Evolutionary conservation across 2,797 vertebrate genomes (phyloP).

Genomic region (Potorous gilbertii): DNA sequence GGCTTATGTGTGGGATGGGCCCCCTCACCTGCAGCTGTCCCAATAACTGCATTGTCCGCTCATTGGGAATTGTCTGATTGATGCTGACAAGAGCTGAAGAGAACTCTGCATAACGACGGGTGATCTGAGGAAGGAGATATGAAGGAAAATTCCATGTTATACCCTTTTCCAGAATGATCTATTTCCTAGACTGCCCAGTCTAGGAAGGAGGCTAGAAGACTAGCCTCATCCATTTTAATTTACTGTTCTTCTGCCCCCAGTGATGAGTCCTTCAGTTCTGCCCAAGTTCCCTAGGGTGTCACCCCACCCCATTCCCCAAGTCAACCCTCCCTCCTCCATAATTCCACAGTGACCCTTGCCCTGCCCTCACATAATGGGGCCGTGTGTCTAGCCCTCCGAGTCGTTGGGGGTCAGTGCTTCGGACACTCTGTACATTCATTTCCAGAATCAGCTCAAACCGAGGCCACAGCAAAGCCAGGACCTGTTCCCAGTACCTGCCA

Average conservation of each 20-base stretch:
- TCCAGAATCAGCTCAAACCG: slow-evolving; percentile 94
- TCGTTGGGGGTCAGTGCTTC: slow-evolving; percentile 94
- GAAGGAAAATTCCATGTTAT: background rate
- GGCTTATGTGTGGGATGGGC: too few relatives aligned
- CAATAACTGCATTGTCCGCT: slow-evolving; percentile 90
- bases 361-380: slow-evolving; percentile 91
- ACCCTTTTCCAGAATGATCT: background rate
- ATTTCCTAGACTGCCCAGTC: background rate
- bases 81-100: slow-evolving; percentile 96
- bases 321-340: background rate
- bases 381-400: slow-evolving; percentile 93
- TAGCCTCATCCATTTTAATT: background rate
- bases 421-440: slow-evolving; percentile 95
- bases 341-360: background rate
- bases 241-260: too few relatives aligned
- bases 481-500: slow-evolving; percentile 93
- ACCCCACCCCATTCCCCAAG: background rate
- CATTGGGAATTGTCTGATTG: slow-evolving; percentile 95
- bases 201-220: too few relatives aligned
- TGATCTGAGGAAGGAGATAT: slow-evolving; percentile 86
- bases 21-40: slow-evolving; percentile 91
- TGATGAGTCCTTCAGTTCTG: background rate
- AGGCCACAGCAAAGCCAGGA: slow-evolving; percentile 94
- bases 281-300: background rate
- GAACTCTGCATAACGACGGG: slow-evolving; percentile 94